Conservation (phyloP, 2,797 vertebrate species). For the Argya squamiceps region DNA sequence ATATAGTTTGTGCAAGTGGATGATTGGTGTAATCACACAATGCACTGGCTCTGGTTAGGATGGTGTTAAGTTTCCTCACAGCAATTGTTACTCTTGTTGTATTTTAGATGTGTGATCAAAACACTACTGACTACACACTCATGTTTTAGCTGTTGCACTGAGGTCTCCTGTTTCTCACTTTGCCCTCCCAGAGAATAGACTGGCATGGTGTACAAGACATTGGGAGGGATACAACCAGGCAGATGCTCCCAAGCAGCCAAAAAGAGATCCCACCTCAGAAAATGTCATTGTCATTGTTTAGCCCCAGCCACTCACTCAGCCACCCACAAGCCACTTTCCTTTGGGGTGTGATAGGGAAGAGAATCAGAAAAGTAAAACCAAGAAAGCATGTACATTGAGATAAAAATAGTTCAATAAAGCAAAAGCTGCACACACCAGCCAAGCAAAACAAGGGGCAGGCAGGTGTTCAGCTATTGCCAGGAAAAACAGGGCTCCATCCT, state of each 20-base stretch:
- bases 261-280: neutral
- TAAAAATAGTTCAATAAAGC: neutral
- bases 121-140: neutral
- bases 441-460: neutral
- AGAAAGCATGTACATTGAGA: neutral
- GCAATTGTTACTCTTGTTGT: rapidly evolving
- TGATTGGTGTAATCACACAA: neutral
- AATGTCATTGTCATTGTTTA: neutral
- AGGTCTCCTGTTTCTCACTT: neutral
- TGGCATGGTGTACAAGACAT: neutral
- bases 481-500: neutral
- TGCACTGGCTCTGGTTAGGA: neutral
- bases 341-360: neutral
- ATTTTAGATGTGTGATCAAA: neutral
- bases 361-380: neutral
- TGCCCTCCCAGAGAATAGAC: neutral
- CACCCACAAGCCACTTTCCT: too few relatives aligned
- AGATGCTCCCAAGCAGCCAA: neutral
- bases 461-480: neutral
- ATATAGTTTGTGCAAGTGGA: neutral
- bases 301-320: neutral
- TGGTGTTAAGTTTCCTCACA: neutral
- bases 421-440: rapidly evolving
- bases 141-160: neutral
- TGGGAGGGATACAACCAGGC: neutral